These are phyloP conservation scores for Halcyon senegalensis DNA, from an alignment of 2,113 vertebrate genomes.

Conservation along the genomic window DNA sequence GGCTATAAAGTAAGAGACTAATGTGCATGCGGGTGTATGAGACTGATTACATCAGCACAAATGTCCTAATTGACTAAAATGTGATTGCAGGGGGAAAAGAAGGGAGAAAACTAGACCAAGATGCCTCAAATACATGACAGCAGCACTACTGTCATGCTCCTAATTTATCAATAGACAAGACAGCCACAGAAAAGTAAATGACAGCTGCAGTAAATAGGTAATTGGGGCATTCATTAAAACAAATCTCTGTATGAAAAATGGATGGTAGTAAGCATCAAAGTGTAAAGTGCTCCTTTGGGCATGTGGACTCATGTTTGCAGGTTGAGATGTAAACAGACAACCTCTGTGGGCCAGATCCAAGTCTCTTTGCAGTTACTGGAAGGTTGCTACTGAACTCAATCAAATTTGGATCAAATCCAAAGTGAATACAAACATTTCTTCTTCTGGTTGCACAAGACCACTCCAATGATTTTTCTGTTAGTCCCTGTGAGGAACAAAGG, in stretches of 20 bases:
- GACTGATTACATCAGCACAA: not conserved
- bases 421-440: not conserved
- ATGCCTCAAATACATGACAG: not conserved
- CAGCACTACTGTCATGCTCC: not conserved
- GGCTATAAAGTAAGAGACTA: not conserved
- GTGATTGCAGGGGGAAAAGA: not conserved
- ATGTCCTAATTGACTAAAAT: not conserved
- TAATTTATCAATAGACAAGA: not conserved
- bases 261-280: not conserved
- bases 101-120: not conserved
- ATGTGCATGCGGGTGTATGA: fast-evolving
- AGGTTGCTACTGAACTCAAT: not conserved
- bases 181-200: not conserved
- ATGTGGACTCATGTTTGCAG: not conserved
- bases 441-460: not conserved
- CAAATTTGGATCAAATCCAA: not conserved
- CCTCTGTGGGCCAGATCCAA: not conserved
- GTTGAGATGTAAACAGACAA: not conserved
- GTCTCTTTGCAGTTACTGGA: not conserved
- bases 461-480: not conserved
- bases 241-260: not conserved
- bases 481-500: not conserved
- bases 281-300: not conserved
- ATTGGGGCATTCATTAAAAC: not conserved
- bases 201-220: not conserved